Percentiles rank a stretch among this genome's conserved stretches.
These are phyloP conservation scores for Hyles euphorbiae DNA, from an alignment of 1,140 invertebrate species.

Conservation along the genomic window DNA sequence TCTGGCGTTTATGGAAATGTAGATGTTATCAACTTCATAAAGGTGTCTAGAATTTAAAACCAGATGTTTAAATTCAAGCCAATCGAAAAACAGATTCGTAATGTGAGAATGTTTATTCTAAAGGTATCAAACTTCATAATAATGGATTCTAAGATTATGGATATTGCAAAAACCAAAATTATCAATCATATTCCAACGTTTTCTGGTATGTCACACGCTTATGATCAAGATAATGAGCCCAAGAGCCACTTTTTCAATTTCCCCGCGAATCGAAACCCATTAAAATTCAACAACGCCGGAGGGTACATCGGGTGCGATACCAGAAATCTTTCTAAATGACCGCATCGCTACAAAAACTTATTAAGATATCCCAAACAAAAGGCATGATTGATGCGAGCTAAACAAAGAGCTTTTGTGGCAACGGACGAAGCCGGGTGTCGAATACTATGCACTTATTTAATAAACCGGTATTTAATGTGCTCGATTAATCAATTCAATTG, in stretches of 20 bases:
- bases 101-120: no score
- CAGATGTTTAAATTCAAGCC: no score
- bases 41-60: no score
- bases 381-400: slow-evolving; percentile 60
- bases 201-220: no score
- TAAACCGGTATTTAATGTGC: slow-evolving; percentile 58
- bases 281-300: slow-evolving; percentile 44
- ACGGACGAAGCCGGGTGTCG: slow-evolving; percentile 29
- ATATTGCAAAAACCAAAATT: no score
- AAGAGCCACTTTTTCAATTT: slow-evolving; percentile 25
- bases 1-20: no score
- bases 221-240: no score
- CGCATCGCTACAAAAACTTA: slow-evolving; percentile 64
- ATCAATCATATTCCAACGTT: no score
- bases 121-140: no score
- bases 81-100: no score
- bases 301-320: slow-evolving; percentile 26
- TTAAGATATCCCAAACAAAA: slow-evolving; percentile 70
- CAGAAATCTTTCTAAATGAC: slow-evolving; percentile 69
- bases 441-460: slow-evolving; percentile 57
- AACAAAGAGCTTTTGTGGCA: slow-evolving; percentile 63
- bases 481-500: slow-evolving; percentile 58
- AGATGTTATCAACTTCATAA: no score
- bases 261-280: slow-evolving; percentile 35
- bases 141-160: no score